Evolutionary conservation across 2,797 vertebrate species (phyloP), one percentile per base, ranked within the genome.

Genomic region (Enteromius mattozi): DNA sequence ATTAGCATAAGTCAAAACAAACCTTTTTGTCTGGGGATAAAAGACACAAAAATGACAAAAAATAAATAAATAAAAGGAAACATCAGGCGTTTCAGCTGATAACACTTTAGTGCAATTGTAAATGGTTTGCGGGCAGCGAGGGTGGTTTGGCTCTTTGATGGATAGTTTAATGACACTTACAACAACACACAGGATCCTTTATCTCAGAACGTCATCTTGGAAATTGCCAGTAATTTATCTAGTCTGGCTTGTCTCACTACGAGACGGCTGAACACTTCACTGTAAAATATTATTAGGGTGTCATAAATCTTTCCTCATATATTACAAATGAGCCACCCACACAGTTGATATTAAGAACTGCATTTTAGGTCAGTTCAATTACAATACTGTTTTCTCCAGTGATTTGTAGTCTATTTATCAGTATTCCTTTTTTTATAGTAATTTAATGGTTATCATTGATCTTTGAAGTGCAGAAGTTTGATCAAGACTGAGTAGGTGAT

Each of bases 251-350:
- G 71, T 82, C 63, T 86, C 80, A 69, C 81, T 80, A 71, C 27
- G 65, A 81, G 82, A 83, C 30, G 82, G 80, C 83, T 72, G 87
- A 85, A 74, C 69, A 87, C 86, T 87, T 88, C 85, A 87, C 82
- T 88, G 66, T 87, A 88, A 89, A 88, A 87, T 87, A 85, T 87
- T 86, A 88, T 88, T 88, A 88, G 69, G 80, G 68, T 87, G 85
- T 81, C 83, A 87, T 88, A 89, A 88, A 88, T 81, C 37, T 86
- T 83, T 85, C 66, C 77, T 51, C 69, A 86, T 87, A 87, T 61
- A 86, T 87, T 76, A 88, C 35, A 61, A 83, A 65, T 59, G 77
- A 81, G 76, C 76, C 76, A 77, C 69, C 71, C 78, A 79, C 61
- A 61, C 78, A 80, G 71, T 87, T 71, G 72, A 84, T 85, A 83